Percentiles rank a stretch among this genome's conserved stretches.
phyloP scores from a whole-genome alignment of 2,888 invertebrate genomes.

The Syrista parreyssii region DNA sequence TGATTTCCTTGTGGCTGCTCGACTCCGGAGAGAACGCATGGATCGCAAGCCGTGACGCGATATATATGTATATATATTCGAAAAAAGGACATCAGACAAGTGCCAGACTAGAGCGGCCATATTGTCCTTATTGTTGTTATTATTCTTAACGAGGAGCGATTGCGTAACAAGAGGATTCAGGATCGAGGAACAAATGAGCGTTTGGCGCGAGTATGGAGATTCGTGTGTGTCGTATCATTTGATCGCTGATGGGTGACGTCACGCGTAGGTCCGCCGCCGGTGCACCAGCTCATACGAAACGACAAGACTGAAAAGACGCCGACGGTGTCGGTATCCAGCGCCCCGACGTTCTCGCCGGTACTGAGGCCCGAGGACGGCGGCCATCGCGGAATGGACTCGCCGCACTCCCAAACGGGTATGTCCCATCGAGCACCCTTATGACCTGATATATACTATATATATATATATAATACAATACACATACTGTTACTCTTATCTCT shows the following conservation, averaged over 20 bases:
- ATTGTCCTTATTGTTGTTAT: no score
- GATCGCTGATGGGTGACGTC: no score
- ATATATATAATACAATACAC: conserved; percentile 13
- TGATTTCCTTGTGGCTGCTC: no score
- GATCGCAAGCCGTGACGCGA: conserved; percentile 27
- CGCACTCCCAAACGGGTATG: conserved; percentile 65
- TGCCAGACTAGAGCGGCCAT: background rate
- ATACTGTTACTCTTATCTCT: background rate
- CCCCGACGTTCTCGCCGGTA: conserved; percentile 63
- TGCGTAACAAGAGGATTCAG: no score
- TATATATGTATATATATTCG: no score
- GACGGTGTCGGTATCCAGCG: conserved; percentile 63
- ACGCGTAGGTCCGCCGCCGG: conserved; percentile 60
- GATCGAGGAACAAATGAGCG: no score
- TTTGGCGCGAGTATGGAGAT: no score
- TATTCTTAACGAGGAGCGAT: no score
- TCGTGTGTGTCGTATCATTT: no score
- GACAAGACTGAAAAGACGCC: conserved; percentile 66
- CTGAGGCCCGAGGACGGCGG: conserved; percentile 60
- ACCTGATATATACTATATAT: conserved; percentile 13
- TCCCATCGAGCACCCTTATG: conserved; percentile 21
- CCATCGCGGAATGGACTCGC: conserved; percentile 64
- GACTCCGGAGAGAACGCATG: conserved; percentile 13
- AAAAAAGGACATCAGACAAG: background rate
- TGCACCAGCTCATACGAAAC: conserved; percentile 64